Base-by-base conservation (phyloP, 1,140 invertebrate genomes). In the Octopus sinensis region DNA sequence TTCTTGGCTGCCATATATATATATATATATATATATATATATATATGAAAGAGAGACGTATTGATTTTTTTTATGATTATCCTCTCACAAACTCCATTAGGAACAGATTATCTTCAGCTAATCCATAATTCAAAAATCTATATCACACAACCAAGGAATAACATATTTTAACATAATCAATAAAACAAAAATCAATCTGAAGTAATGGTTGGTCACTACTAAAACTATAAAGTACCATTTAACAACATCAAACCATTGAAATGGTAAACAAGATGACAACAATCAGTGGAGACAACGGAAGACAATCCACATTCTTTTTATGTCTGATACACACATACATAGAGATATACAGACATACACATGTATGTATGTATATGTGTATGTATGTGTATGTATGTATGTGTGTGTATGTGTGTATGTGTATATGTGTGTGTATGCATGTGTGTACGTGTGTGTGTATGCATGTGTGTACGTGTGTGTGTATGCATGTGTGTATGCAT, bases 301-400 rank as follows among this genome's bases (percentile, higher is more conserved):
- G 30, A 43, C 30, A 43, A 3, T 43, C 30, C 30, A 43, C 30
- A 43, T 43, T 43, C 30, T 43, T 43, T 2, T 43, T 43, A 43
- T 43, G 30, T 3, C 30, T 43, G 30, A 53, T 79, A 79, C 52
- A 79, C 53, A 79, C 52, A 79, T 79, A 79, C 52, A 79, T 79
- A 79, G 12, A 79, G 10, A 52, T 53, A 79, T 54, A 79, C 52
- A 4, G 10, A 79, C 52, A 79, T 54, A 79, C 52, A 79, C 23
- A 79, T 3, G 53, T 4, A 52, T 4, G 5, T 79, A 2, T 53
- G 4, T 79, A 4, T 54, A 79, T 79, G 53, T 53, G 4, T 54
- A 4, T 53, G 5, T 54, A 4, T 53, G 5, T 79, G 53, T 13
- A 54, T 56, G 54, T 68, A 52, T 17, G n/a, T 54, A 1, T 54